These are phyloP conservation scores for Ciconia maguari DNA, from an alignment of 2,113 vertebrate genomes.

Conservation along the genomic window DNA sequence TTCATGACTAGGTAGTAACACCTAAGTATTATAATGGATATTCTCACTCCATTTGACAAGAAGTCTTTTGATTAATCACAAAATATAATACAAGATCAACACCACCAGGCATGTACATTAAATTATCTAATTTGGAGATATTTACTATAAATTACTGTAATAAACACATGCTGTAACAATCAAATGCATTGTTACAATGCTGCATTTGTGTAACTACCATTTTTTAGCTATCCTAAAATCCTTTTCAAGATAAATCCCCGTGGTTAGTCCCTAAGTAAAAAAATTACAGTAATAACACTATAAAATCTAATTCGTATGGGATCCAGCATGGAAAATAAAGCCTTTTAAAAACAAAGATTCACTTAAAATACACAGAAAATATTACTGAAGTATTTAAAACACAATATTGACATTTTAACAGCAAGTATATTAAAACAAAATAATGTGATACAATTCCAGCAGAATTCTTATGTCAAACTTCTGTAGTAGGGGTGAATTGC, in stretches of 20 bases:
- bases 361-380: neutral
- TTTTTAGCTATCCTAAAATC: neutral
- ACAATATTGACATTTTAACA: neutral
- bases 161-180: neutral
- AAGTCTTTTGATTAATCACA: conserved; percentile 24
- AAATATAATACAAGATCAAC: conserved; percentile 11
- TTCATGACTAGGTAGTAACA: neutral
- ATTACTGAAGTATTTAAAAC: neutral
- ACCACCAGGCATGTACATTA: neutral
- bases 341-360: neutral
- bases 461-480: neutral
- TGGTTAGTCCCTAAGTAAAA: neutral
- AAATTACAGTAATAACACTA: neutral
- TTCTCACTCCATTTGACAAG: neutral
- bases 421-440: neutral
- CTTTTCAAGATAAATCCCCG: neutral
- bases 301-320: neutral
- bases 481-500: neutral
- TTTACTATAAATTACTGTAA: conserved; percentile 14
- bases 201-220: neutral
- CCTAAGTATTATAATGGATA: neutral
- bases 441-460: neutral
- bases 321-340: neutral
- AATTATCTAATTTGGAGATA: conserved; percentile 13
- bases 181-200: neutral